Evolutionary conservation across 2,797 vertebrate genomes (phyloP).

Genomic region (Parauchenoglanis ngamensis): DNA sequence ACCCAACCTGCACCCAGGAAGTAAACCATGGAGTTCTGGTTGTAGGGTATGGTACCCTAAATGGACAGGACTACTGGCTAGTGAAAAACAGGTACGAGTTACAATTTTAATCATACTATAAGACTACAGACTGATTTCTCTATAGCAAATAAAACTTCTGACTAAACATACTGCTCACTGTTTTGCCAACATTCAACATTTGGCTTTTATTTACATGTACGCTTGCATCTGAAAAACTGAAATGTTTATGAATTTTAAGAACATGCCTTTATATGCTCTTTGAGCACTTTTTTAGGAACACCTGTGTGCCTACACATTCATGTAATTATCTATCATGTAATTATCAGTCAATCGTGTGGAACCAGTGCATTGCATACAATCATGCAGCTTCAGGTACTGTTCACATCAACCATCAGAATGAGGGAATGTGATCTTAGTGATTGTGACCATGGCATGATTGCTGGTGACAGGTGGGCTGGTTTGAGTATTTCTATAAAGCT

Average conservation of each 20-base stretch:
- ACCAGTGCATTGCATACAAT: too few species aligned
- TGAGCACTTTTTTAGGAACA: too few species aligned
- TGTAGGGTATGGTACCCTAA: constrained; percentile 81
- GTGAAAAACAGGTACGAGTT: constrained; percentile 90
- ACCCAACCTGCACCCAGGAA: constrained; percentile 70
- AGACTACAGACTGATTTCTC: not conserved
- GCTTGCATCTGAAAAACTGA: not conserved
- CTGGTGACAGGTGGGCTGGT: too few species aligned
- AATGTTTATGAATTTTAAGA: not conserved
- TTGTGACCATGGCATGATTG: too few species aligned
- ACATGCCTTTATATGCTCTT: too few species aligned
- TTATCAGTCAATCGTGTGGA: too few species aligned
- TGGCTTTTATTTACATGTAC: not conserved
- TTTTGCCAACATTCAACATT: not conserved
- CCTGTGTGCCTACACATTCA: too few species aligned
- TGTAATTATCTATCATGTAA: too few species aligned
- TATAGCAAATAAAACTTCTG: not conserved
- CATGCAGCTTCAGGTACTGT: too few species aligned
- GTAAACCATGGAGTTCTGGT: constrained; percentile 85
- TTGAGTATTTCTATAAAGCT: too few species aligned
- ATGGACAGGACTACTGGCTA: constrained; percentile 86
- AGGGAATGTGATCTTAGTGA: too few species aligned
- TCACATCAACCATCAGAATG: too few species aligned
- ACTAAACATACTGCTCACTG: not conserved
- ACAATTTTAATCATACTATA: not conserved